Conservation (phyloP, 2,113 vertebrate genomes). For the Glaucomys volans region DNA sequence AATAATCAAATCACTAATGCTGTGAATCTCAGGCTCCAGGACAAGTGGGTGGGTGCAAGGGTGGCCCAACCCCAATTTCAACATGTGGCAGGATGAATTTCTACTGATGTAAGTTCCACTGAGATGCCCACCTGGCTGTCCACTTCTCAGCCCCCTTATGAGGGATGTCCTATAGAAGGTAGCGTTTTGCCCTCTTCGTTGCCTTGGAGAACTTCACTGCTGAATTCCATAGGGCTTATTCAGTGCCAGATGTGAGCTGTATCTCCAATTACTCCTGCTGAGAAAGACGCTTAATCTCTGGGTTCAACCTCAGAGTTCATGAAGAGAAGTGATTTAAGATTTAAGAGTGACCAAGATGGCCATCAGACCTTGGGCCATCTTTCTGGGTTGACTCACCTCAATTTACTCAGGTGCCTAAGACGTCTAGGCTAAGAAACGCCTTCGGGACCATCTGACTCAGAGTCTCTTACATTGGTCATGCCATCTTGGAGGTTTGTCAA, state of each 20-base stretch:
- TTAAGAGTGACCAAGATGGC: neutral
- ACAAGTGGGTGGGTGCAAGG: neutral
- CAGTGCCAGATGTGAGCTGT: neutral
- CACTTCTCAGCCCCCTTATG: neutral
- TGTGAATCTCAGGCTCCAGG: neutral
- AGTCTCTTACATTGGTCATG: neutral
- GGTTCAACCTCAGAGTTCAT: neutral
- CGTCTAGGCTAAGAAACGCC: neutral
- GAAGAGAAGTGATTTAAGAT: conserved; percentile 49
- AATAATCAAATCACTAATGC: neutral
- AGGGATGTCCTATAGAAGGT: neutral
- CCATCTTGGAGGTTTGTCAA: neutral
- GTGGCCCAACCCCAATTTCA: neutral
- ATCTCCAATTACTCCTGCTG: conserved; percentile 26
- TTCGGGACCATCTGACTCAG: neutral
- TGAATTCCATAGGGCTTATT: neutral
- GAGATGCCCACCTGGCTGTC: neutral
- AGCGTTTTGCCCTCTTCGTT: neutral
- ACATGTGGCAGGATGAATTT: rapidly evolving
- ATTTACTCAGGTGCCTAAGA: neutral
- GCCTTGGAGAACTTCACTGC: neutral
- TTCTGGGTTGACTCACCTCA: neutral
- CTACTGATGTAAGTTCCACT: neutral
- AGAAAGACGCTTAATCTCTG: conserved; percentile 31
- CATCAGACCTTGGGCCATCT: neutral